These are phyloP conservation scores for Idaea straminata DNA, from an alignment of 2,888 invertebrate species.

Conservation along the genomic window DNA sequence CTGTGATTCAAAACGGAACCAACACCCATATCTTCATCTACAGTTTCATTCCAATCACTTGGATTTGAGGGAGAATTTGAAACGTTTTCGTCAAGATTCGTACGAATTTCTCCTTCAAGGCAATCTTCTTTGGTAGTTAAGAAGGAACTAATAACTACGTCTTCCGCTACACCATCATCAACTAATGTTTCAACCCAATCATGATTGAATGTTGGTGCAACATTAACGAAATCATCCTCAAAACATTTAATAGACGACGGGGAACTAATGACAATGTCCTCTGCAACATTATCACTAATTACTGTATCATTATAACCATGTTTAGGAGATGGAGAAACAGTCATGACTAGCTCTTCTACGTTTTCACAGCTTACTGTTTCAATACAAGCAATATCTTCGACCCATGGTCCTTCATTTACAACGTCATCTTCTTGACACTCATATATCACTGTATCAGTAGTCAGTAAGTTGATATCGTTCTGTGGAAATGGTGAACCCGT, in stretches of 20 bases:
- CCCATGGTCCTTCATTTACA: conserved; percentile 57
- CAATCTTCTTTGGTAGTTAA: neutral
- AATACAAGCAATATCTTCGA: conserved; percentile 68
- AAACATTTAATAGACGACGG: neutral
- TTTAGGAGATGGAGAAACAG: neutral
- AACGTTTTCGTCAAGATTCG: neutral
- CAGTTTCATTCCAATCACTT: neutral
- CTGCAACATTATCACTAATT: conserved; percentile 65
- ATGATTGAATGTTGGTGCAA: neutral
- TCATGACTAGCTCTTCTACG: neutral
- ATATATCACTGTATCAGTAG: conserved; percentile 34
- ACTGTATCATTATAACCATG: conserved; percentile 68
- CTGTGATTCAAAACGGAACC: neutral
- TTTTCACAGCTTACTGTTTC: conserved; percentile 66
- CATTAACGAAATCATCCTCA: neutral
- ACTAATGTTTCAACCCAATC: neutral
- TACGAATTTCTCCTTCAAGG: neutral
- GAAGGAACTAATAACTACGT: conserved; percentile 47
- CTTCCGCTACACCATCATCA: conserved; percentile 57
- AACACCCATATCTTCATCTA: neutral
- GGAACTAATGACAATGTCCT: conserved; percentile 54
- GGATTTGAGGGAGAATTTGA: neutral
- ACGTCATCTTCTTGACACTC: conserved; percentile 45
- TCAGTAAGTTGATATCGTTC: conserved; percentile 36
- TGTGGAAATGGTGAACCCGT: conserved; percentile 15